Base-by-base conservation (phyloP, 2,888 invertebrate genomes). In the Athalia rosae region DNA sequence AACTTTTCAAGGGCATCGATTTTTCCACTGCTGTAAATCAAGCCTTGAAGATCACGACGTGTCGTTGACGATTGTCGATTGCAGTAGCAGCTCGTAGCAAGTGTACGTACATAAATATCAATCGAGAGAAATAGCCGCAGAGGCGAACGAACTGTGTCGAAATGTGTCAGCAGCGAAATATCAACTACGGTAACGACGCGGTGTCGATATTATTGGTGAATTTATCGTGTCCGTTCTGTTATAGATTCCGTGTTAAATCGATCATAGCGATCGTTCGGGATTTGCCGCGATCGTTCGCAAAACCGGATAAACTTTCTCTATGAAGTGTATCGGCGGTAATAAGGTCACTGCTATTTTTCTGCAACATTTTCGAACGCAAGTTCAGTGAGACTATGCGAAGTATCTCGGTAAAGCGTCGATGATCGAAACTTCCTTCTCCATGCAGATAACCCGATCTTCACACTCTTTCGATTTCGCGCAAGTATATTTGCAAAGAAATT, bases 401-500 rank as follows among this genome's bases (percentile, higher is more conserved):
- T 53, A 13, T 41, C 53, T 13, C 28, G 50, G 50, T 53, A 67
- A 50, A 48, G 15, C 67, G 67, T 41, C 6, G 67, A 67, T 67
- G 67, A 50, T 28, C 53, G 9, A 13, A 67, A 67, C 67, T 15
- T 53, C 41, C n/a, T 50, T 50, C 28, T 28, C 28, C n/a, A n/a
- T 28, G 28, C 28, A 28, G 67, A 67, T 67, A 67, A 53, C 41
- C 28, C 28, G 28, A 28, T 67, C 50, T 48, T 67, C 28, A 28
- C 50, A 28, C 28, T 28, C 28, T 28, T 15, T 67, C n/a, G n/a
- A 67, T 48, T 50, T 67, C 50, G 28, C 67, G 67, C 50, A 53
- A 41, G 45, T 47, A 62, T 77, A 76, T 80, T 80, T 69, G 79
- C 69, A 63, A 56, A 78, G 76, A 28, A 84, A 86, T 87, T 86